Conservation (phyloP, 2,797 vertebrate genomes). For the Bufotes viridis region DNA sequence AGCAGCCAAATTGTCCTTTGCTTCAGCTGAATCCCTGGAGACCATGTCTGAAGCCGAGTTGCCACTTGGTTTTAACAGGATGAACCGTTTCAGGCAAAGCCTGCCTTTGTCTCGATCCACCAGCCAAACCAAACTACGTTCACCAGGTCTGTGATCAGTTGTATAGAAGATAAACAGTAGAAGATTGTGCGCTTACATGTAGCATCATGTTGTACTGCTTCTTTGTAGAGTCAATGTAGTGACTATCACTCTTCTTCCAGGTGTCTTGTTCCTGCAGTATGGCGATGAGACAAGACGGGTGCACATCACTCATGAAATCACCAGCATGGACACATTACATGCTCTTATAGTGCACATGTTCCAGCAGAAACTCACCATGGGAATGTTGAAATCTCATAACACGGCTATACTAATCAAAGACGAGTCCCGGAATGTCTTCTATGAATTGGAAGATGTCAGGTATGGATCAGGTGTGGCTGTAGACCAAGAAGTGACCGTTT, state of each 20-base stretch:
- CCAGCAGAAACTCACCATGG: conserved; percentile 97
- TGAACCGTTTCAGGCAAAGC: conserved; percentile 97
- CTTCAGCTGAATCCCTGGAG: conserved; percentile 95
- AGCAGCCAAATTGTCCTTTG: conserved; percentile 95
- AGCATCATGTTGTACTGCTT: neutral
- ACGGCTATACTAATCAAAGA: conserved; percentile 99
- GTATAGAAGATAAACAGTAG: neutral
- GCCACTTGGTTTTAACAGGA: conserved; percentile 93
- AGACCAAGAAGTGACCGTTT: conserved; percentile 4
- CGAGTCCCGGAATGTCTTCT: conserved; percentile 96
- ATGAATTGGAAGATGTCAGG: conserved; percentile 95
- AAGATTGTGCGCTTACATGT: neutral
- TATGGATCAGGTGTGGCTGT: conserved; percentile 63
- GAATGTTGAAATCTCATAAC: conserved; percentile 98
- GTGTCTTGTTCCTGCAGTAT: conserved; percentile 97
- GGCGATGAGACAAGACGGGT: conserved; percentile 95
- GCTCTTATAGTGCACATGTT: conserved; percentile 99
- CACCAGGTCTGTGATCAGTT: conserved; percentile 83
- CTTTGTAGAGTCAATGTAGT: neutral
- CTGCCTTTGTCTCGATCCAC: conserved; percentile 93
- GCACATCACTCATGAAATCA: conserved; percentile 98
- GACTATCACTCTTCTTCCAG: conserved; percentile 69
- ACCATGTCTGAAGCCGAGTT: conserved; percentile 98
- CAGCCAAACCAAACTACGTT: conserved; percentile 97
- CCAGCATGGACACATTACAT: conserved; percentile 96